Conservation (phyloP, 1,140 invertebrate species). For the Drosophila bocqueti region DNA sequence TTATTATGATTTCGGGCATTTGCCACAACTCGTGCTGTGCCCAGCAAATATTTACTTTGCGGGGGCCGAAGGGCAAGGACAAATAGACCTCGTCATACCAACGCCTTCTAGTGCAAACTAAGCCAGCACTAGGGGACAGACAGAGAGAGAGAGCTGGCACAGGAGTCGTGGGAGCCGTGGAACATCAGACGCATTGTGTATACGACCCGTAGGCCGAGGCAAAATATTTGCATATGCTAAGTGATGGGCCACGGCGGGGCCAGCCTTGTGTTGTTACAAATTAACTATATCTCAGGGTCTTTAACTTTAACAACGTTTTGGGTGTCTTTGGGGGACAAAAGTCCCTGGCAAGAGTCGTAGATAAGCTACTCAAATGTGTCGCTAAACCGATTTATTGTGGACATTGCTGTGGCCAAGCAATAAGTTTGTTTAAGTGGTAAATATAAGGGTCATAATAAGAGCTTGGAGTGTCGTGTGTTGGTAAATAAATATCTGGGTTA, state of each 20-base stretch:
- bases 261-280: constrained; percentile 38
- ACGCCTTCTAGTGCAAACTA: constrained; percentile 47
- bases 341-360: background rate
- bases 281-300: constrained; percentile 46
- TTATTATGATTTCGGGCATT: constrained; percentile 53
- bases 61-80: constrained; percentile 9
- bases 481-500: background rate
- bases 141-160: background rate
- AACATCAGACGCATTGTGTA: constrained; percentile 60
- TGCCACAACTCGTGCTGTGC: constrained; percentile 49
- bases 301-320: constrained; percentile 25
- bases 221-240: constrained; percentile 77
- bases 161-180: constrained; percentile 9
- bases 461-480: background rate
- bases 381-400: constrained; percentile 37
- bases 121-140: constrained; percentile 1
- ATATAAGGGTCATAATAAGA: constrained; percentile 20
- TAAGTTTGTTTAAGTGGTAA: constrained; percentile 10
- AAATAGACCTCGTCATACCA: constrained; percentile 27
- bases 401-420: constrained; percentile 3
- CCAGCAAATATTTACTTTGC: constrained; percentile 74
- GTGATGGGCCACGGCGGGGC: constrained; percentile 7
- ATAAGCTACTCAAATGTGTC: constrained; percentile 15
- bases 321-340: background rate
- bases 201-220: constrained; percentile 56